These are phyloP conservation scores for human (Homo sapiens) DNA, from an alignment of 2,113 vertebrate genomes.

Conservation along the genomic window GRCh38 chr7:95687501-95688000, in stretches of 20 bases:
- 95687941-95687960: not conserved
- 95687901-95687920: not conserved
- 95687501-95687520: not conserved
- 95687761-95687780: not conserved
- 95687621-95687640: not conserved
- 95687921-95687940: not conserved
- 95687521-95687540: not conserved
- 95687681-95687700: not conserved
- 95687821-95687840: not conserved
- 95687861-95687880: not conserved
- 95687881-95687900: not conserved
- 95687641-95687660: not conserved
- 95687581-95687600: not conserved
- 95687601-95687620: not conserved
- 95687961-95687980: not conserved
- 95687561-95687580: not conserved
- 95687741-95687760: not conserved
- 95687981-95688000: accelerated
- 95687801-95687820: too few species aligned
- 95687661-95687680: slow-evolving; percentile 7
- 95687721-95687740: not conserved
- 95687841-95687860: not conserved
- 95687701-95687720: not conserved
- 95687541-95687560: not conserved
- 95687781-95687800: not conserved